phyloP scores from a whole-genome alignment of 1,140 invertebrate genomes.

The Pristionchus pacificus region DNA sequence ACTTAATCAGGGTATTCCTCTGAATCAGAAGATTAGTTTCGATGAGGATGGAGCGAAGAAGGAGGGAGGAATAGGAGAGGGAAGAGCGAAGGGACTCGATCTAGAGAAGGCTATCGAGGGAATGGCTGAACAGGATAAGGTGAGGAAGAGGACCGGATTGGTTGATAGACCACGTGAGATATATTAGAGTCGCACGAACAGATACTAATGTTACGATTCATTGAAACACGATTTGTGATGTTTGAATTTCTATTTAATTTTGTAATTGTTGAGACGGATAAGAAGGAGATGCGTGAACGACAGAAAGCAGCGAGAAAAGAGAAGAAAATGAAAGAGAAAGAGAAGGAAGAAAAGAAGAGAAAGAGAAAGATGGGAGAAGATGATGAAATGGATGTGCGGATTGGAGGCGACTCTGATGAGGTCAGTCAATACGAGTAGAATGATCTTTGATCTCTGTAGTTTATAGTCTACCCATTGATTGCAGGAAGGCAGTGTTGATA shows the following conservation, averaged over 20 bases:
- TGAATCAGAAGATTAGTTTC: constrained; percentile 42
- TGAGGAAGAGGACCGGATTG: too few species aligned
- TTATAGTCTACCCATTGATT: too few species aligned
- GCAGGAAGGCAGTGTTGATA: constrained; percentile 14
- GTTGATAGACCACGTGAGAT: too few species aligned
- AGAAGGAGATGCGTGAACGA: constrained; percentile 1
- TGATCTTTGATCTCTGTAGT: too few species aligned
- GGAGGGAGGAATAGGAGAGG: constrained; percentile 10
- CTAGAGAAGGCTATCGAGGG: constrained; percentile 30
- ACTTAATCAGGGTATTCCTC: constrained; percentile 9
- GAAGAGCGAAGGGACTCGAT: constrained; percentile 31
- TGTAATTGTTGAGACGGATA: background rate
- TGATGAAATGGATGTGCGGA: constrained; percentile 19
- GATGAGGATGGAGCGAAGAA: constrained; percentile 40
- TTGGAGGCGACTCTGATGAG: constrained; percentile 15
- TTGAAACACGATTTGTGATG: too few species aligned
- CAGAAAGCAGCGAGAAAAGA: constrained; percentile 10
- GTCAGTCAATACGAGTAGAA: constrained; percentile 5
- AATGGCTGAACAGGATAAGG: constrained; percentile 35
- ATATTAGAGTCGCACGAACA: too few species aligned
- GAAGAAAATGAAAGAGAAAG: constrained; percentile 6
- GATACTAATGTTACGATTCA: too few species aligned
- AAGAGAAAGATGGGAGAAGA: background rate
- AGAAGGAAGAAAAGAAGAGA: constrained; percentile 6
- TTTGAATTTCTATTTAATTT: background rate